phyloP scores from a whole-genome alignment of 2,888 invertebrate species.

The Mechanitis mazaeus region DNA sequence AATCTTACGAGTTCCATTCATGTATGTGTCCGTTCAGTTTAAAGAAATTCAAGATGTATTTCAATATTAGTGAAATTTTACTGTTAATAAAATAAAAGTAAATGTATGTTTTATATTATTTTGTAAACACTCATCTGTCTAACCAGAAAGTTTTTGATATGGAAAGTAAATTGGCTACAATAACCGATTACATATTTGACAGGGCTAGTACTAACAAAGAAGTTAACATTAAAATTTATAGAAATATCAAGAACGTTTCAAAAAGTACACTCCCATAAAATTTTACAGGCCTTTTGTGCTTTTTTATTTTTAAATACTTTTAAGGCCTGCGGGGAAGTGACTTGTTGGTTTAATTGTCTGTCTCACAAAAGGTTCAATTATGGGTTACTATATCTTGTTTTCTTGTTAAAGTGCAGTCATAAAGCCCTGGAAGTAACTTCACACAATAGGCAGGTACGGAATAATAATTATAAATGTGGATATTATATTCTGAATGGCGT shows the following conservation, averaged over 20 bases:
- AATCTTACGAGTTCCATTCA: too few species aligned
- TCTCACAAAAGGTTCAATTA: slow-evolving; percentile 21
- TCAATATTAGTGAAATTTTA: too few species aligned
- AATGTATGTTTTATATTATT: too few species aligned
- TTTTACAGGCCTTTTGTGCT: slow-evolving; percentile 17
- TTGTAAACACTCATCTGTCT: too few species aligned
- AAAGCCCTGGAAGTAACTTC: slow-evolving; percentile 20
- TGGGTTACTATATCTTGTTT: slow-evolving; percentile 16
- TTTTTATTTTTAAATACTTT: slow-evolving; percentile 22
- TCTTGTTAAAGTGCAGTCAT: slow-evolving; percentile 17
- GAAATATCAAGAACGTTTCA: background rate
- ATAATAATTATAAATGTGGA: slow-evolving; percentile 19
- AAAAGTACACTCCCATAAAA: slow-evolving; percentile 28
- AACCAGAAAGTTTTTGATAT: too few species aligned
- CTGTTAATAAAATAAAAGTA: too few species aligned
- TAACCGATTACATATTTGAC: too few species aligned
- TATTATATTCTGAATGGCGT: background rate
- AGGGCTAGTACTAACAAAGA: too few species aligned
- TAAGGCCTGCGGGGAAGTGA: slow-evolving; percentile 22
- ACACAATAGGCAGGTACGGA: slow-evolving; percentile 21
- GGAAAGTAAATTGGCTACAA: too few species aligned
- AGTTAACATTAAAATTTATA: too few species aligned
- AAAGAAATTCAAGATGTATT: too few species aligned
- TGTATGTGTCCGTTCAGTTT: too few species aligned
- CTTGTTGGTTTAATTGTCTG: slow-evolving; percentile 26